phyloP scores from a whole-genome alignment of 2,797 vertebrate genomes.

The Buphagus erythrorhynchus region DNA sequence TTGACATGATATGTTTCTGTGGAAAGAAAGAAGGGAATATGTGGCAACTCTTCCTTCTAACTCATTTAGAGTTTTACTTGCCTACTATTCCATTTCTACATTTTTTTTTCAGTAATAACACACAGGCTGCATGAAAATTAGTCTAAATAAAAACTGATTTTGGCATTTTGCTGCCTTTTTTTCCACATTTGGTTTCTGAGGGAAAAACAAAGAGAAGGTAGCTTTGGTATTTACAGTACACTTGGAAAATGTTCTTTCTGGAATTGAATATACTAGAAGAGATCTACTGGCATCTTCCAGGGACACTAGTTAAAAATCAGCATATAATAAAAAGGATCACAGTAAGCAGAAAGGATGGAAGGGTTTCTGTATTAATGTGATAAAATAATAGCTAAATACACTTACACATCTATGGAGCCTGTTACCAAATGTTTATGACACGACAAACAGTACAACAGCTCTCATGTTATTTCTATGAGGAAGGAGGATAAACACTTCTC shows the following conservation, averaged over 20 bases:
- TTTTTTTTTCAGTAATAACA: neutral
- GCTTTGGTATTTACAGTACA: neutral
- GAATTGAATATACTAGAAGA: neutral
- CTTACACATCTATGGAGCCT: neutral
- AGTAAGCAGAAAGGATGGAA: neutral
- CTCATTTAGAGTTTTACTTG: neutral
- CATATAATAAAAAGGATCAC: neutral
- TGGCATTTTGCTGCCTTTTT: neutral
- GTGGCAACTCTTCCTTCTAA: neutral
- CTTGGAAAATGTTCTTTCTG: neutral
- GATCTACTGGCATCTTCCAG: neutral
- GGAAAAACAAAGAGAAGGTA: neutral
- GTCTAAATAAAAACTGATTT: neutral
- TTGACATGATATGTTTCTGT: neutral
- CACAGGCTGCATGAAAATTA: neutral
- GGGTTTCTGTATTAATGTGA: neutral
- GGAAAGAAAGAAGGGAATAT: neutral
- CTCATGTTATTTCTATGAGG: neutral
- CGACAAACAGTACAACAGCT: neutral
- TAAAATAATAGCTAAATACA: neutral
- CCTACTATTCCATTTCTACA: neutral
- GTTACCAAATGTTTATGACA: neutral
- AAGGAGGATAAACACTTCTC: neutral
- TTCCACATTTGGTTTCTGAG: neutral
- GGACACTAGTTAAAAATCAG: neutral